A percentile compares a stretch with the other conserved stretches of the same genome.
Evolutionary conservation across 1,140 invertebrate species (phyloP).

Genomic region (Drosophila virilis): DNA sequence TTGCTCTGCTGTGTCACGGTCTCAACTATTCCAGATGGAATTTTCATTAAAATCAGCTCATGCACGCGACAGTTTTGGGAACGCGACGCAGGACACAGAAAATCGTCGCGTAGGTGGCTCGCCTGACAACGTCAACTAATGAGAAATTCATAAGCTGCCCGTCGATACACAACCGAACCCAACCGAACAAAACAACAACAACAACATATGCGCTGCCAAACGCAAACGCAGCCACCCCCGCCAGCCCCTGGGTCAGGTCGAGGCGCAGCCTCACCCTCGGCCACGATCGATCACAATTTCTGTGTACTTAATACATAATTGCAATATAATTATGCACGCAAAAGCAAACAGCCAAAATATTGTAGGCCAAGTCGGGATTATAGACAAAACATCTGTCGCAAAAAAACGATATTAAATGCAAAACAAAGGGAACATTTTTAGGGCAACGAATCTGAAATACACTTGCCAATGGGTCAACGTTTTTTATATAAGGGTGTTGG

Average conservation of each 20-base stretch:
- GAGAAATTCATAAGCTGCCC: slow-evolving; percentile 79
- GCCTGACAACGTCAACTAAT: slow-evolving; percentile 57
- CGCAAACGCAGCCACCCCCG: background rate
- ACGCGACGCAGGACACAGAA: slow-evolving; percentile 8
- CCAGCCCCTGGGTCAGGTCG: slow-evolving; percentile 3
- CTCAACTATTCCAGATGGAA: slow-evolving; percentile 78
- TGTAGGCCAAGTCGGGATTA: slow-evolving; percentile 47
- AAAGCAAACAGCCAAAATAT: slow-evolving; percentile 66
- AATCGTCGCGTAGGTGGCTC: slow-evolving; percentile 47
- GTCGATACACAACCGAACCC: slow-evolving; percentile 18
- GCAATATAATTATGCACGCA: slow-evolving; percentile 78
- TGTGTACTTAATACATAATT: slow-evolving; percentile 82
- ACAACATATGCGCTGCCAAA: slow-evolving; percentile 41
- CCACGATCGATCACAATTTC: slow-evolving; percentile 75
- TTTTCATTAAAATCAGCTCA: slow-evolving; percentile 82
- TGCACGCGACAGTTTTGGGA: slow-evolving; percentile 64
- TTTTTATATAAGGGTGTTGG: background rate
- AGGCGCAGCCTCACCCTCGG: slow-evolving; percentile 10
- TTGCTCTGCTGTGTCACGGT: slow-evolving; percentile 66
- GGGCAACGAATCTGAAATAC: slow-evolving; percentile 29
- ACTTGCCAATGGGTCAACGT: slow-evolving; percentile 4
- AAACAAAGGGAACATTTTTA: slow-evolving; percentile 4
- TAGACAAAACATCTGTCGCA: slow-evolving; percentile 71
- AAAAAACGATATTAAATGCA: slow-evolving; percentile 50
- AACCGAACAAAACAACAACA: background rate